A percentile compares a stretch with the other conserved stretches of the same genome.
phyloP scores from a whole-genome alignment of 2,113 vertebrate species.

The Coptodon rendalli region DNA sequence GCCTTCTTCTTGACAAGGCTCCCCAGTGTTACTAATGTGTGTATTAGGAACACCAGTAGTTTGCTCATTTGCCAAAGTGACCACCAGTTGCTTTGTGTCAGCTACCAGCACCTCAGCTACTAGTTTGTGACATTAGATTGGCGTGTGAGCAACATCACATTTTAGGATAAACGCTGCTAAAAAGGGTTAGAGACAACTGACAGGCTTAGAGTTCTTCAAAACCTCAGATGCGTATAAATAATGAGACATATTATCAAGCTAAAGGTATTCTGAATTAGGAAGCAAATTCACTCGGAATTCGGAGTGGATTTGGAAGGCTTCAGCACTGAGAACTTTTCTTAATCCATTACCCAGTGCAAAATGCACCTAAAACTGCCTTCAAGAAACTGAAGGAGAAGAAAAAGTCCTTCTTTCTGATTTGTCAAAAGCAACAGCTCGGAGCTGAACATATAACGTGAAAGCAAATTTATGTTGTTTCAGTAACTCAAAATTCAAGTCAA shows the following conservation, averaged over 20 bases:
- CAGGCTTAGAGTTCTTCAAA: background rate
- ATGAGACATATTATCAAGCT: background rate
- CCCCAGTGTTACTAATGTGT: background rate
- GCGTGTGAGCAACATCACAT: background rate
- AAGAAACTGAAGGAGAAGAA: background rate
- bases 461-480: background rate
- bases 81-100: background rate
- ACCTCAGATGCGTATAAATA: background rate
- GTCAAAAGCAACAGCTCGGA: background rate
- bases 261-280: background rate
- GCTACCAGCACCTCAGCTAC: background rate
- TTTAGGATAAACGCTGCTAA: background rate
- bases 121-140: background rate
- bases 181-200: background rate
- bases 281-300: background rate
- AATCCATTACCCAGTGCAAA: background rate
- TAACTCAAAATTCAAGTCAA: background rate
- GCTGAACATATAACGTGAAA: background rate
- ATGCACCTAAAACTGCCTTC: background rate
- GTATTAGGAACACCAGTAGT: background rate
- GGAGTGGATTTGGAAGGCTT: background rate
- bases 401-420: background rate
- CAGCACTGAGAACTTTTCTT: background rate
- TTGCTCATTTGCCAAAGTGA: background rate
- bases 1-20: background rate